Percentiles rank a stretch among this genome's conserved stretches.
Evolutionary conservation across 1,140 invertebrate species (phyloP).

Genomic region (Ceratina australensis): DNA sequence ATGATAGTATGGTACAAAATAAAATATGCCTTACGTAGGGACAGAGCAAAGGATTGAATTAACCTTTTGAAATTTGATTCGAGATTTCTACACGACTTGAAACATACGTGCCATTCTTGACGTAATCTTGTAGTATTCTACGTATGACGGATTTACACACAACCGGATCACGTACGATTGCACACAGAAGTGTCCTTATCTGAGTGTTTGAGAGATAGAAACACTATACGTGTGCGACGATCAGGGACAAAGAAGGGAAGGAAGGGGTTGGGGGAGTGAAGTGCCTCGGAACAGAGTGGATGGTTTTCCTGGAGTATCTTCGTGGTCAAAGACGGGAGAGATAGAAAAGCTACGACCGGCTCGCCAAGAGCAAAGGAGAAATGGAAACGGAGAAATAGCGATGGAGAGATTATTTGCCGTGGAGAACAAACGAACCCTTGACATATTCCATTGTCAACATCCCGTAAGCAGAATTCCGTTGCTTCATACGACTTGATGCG

Average conservation of each 20-base stretch:
- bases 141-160: not conserved
- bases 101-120: not conserved
- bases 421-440: conserved; percentile 24
- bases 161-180: not conserved
- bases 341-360: conserved; percentile 27
- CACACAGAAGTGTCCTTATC: not conserved
- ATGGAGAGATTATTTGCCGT: conserved; percentile 32
- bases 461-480: not conserved
- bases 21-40: too few species aligned
- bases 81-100: not conserved
- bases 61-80: not conserved
- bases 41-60: not conserved
- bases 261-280: conserved; percentile 47
- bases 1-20: too few species aligned
- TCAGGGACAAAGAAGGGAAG: conserved; percentile 53
- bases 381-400: not conserved
- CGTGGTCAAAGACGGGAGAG: conserved; percentile 36
- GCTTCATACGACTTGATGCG: not conserved
- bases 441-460: conserved; percentile 31
- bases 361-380: not conserved
- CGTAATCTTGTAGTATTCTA: not conserved
- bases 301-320: conserved; percentile 39
- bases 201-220: conserved; percentile 33
- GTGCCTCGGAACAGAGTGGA: conserved; percentile 46
- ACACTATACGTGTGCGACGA: conserved; percentile 43